phyloP scores from a whole-genome alignment of 2,797 vertebrate species.

The Netta rufina region DNA sequence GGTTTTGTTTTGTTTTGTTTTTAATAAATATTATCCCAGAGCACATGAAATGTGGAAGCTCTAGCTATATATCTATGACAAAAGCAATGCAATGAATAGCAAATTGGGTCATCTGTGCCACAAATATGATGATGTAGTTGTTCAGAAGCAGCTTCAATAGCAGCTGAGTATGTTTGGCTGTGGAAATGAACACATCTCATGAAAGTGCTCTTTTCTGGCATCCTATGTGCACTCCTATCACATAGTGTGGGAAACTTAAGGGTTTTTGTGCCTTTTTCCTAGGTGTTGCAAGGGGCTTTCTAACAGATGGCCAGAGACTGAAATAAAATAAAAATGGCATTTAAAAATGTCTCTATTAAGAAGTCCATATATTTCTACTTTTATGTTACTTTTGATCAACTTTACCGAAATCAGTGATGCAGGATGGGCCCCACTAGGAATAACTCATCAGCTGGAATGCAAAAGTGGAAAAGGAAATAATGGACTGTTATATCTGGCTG shows the following conservation, averaged over 20 bases:
- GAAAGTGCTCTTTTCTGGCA: background rate
- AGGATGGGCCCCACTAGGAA: background rate
- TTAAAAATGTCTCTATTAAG: background rate
- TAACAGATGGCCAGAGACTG: background rate
- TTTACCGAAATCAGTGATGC: background rate
- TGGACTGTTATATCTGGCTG: background rate
- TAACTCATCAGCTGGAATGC: background rate
- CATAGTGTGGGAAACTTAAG: background rate
- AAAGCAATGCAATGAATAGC: background rate
- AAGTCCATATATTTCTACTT: background rate
- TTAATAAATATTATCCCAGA: background rate
- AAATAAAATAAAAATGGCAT: background rate
- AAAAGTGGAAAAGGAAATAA: background rate
- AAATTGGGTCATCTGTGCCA: background rate
- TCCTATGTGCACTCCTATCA: background rate
- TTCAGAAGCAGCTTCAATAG: background rate
- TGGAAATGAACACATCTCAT: background rate
- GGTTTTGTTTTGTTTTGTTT: background rate
- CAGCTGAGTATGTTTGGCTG: background rate
- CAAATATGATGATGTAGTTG: background rate
- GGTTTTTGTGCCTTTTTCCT: background rate
- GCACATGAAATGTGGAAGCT: background rate
- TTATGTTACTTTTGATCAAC: background rate
- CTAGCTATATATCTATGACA: fast-evolving
- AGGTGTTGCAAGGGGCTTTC: background rate